Evolutionary conservation across 2,113 vertebrate species (phyloP).

Genomic region (Aegotheles bennettii): DNA sequence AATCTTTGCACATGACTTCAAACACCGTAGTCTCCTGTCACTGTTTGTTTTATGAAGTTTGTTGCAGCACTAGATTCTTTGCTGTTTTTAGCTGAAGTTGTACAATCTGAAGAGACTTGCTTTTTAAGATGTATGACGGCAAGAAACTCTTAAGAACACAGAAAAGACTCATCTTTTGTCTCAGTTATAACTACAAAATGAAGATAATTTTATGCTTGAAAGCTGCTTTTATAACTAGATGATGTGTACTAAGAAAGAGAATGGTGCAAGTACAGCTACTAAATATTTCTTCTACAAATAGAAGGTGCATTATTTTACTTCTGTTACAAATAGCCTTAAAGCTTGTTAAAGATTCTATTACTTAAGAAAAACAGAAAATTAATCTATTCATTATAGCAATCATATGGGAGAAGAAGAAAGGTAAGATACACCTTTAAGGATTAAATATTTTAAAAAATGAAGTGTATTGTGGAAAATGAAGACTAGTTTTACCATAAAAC

Average conservation of each 20-base stretch:
- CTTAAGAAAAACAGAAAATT: neutral
- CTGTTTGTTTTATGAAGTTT: neutral
- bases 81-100: neutral
- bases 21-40: neutral
- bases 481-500: neutral
- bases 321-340: neutral
- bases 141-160: neutral
- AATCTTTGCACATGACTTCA: neutral
- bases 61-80: neutral
- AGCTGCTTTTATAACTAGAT: neutral
- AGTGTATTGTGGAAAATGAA: neutral
- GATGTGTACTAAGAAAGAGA: neutral
- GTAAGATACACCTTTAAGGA: neutral
- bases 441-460: neutral
- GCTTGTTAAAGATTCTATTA: neutral
- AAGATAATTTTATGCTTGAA: neutral
- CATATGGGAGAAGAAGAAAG: neutral
- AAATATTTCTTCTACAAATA: neutral
- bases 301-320: neutral
- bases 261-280: neutral
- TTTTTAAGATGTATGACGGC: neutral
- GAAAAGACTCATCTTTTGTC: neutral
- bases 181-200: neutral
- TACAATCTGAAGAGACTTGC: neutral
- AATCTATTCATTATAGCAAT: neutral